Conservation (phyloP, 2,113 vertebrate species). For the Pao palembangensis region DNA sequence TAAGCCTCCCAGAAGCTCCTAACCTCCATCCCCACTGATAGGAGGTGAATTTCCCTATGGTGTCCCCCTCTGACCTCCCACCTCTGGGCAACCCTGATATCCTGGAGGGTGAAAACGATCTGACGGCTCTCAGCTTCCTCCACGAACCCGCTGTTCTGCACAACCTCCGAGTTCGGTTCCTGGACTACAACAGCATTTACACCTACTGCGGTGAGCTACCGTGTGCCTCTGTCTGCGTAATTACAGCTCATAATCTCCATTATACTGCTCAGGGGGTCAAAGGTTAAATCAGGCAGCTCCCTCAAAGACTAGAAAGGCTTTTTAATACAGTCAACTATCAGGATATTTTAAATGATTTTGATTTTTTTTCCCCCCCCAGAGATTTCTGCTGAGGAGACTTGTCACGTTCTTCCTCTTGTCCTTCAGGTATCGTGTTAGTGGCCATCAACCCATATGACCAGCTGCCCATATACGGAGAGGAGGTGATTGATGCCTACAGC, state of each 20-base stretch:
- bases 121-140: slow-evolving; percentile 78
- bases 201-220: slow-evolving; percentile 76
- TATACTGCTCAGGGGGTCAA: slow-evolving; percentile 42
- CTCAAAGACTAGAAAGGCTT: slow-evolving; percentile 1
- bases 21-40: slow-evolving; percentile 20
- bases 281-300: slow-evolving; percentile 39
- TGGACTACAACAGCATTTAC: slow-evolving; percentile 79
- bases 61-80: slow-evolving; percentile 59
- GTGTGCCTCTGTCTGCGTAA: slow-evolving; percentile 36
- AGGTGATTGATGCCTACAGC: slow-evolving; percentile 80
- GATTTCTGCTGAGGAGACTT: not conserved
- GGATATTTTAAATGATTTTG: not conserved
- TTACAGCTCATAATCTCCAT: slow-evolving; percentile 11
- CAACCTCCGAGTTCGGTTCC: slow-evolving; percentile 76
- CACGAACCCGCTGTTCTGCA: slow-evolving; percentile 80
- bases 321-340: not conserved
- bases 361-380: too few species aligned
- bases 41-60: slow-evolving; percentile 56
- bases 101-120: slow-evolving; percentile 73
- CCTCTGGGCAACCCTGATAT: slow-evolving; percentile 77
- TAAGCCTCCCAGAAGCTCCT: not conserved
- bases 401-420: not conserved
- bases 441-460: slow-evolving; percentile 79
- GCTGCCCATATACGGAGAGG: slow-evolving; percentile 78
- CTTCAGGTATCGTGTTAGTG: slow-evolving; percentile 77